A percentile compares a stretch with the other conserved stretches of the same genome.
Evolutionary conservation across 1,140 invertebrate species (phyloP).

Genomic region (Rhyacophila brunnea): DNA sequence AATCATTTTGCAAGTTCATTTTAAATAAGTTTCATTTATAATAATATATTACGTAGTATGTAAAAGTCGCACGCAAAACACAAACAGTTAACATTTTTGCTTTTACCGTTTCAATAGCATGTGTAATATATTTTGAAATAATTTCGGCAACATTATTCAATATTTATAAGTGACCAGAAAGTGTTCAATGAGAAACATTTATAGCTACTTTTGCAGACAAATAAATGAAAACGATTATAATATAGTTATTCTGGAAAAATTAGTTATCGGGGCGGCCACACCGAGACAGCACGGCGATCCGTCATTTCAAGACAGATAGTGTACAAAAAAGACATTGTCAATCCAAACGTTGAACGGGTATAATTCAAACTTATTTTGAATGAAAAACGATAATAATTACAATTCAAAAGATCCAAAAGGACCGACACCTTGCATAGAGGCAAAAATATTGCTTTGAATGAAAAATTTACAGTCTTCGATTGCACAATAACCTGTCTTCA

Average conservation of each 20-base stretch:
- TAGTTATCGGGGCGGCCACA: not conserved
- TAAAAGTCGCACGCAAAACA: constrained; percentile 26
- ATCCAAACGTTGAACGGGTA: not conserved
- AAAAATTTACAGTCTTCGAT: constrained; percentile 26
- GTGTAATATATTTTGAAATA: not conserved
- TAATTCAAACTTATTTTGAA: not conserved
- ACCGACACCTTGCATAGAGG: constrained; percentile 3
- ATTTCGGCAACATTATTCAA: not conserved
- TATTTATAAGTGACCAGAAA: not conserved
- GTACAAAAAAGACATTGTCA: constrained; percentile 2
- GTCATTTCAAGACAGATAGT: constrained; percentile 11
- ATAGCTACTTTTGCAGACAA: not conserved
- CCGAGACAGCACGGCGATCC: not conserved
- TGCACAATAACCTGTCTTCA: constrained; percentile 31
- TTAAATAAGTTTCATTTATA: constrained; percentile 15
- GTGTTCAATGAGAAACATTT: no score
- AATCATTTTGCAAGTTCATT: constrained; percentile 19
- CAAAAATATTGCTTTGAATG: constrained; percentile 27
- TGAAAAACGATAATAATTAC: no score
- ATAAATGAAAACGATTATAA: not conserved
- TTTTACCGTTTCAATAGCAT: not conserved
- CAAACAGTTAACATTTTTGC: constrained; percentile 4
- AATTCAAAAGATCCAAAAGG: not conserved
- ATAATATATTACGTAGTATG: constrained; percentile 17
- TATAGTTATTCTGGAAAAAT: not conserved